These are phyloP conservation scores for Myotis planiceps DNA, from an alignment of 2,797 vertebrate species.

Conservation along the genomic window DNA sequence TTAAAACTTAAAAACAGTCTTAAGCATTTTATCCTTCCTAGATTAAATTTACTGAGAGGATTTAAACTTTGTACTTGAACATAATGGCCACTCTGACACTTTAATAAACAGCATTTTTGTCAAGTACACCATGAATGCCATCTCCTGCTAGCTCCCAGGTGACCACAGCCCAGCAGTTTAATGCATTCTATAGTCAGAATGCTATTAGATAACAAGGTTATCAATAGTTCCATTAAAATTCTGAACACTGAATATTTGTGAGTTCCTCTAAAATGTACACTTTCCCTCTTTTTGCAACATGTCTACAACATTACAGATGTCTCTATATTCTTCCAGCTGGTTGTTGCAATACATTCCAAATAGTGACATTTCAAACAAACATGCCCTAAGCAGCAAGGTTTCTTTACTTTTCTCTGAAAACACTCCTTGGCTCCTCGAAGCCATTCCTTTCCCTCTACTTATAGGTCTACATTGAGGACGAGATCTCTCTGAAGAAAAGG, in stretches of 20 bases:
- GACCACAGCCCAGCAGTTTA: constrained; percentile 41
- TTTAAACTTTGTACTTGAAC: constrained; percentile 69
- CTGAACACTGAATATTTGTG: constrained; percentile 48
- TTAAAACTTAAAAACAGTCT: constrained; percentile 53
- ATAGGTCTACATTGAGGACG: background rate
- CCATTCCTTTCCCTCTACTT: background rate
- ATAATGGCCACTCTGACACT: constrained; percentile 76
- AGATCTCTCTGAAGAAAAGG: background rate
- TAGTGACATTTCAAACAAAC: constrained; percentile 54
- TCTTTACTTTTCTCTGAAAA: constrained; percentile 37
- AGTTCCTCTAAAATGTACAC: constrained; percentile 41
- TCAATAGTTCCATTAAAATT: constrained; percentile 55
- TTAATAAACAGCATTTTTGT: constrained; percentile 72
- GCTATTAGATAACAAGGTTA: constrained; percentile 44
- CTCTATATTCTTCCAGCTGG: constrained; percentile 28
- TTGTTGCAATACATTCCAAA: constrained; percentile 63
- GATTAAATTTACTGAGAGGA: constrained; percentile 61
- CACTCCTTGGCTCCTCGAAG: background rate
- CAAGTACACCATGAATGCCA: constrained; percentile 41
- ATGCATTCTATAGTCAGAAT: constrained; percentile 35
- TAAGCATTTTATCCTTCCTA: constrained; percentile 61
- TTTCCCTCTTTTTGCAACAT: constrained; percentile 6
- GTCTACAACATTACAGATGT: constrained; percentile 26
- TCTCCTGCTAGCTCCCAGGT: constrained; percentile 26
- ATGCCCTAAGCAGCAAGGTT: background rate